Evolutionary conservation across 2,113 vertebrate genomes (phyloP).

Genomic region (Cryptoleucopteryx plumbea): DNA sequence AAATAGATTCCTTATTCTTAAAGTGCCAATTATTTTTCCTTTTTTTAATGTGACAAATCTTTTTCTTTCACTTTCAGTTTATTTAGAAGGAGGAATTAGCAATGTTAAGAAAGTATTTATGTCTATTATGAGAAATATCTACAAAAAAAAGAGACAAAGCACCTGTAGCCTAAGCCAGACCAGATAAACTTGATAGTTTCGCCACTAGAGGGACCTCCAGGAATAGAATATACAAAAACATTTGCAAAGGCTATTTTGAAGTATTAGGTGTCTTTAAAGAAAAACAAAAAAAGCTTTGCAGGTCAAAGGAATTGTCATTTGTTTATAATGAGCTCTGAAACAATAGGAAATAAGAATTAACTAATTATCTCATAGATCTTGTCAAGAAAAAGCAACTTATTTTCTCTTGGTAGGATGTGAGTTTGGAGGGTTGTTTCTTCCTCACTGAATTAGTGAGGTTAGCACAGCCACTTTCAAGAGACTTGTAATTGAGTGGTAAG

Average conservation of each 20-base stretch:
- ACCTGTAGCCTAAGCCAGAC: neutral
- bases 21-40: neutral
- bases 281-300: neutral
- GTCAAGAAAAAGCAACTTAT: neutral
- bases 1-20: neutral
- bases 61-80: neutral
- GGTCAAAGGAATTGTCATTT: neutral
- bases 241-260: neutral
- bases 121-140: neutral
- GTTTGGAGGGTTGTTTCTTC: neutral
- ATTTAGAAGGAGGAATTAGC: neutral
- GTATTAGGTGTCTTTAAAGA: neutral
- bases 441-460: neutral
- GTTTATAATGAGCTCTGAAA: neutral
- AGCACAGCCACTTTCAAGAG: neutral
- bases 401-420: neutral
- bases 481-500: neutral
- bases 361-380: neutral
- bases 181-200: neutral
- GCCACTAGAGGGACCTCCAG: constrained; percentile 66
- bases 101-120: neutral
- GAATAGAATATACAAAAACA: neutral
- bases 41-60: neutral
- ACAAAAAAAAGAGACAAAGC: neutral
- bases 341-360: neutral